Base-by-base conservation (phyloP, 2,113 vertebrate genomes). In the Larimichthys crocea region DNA sequence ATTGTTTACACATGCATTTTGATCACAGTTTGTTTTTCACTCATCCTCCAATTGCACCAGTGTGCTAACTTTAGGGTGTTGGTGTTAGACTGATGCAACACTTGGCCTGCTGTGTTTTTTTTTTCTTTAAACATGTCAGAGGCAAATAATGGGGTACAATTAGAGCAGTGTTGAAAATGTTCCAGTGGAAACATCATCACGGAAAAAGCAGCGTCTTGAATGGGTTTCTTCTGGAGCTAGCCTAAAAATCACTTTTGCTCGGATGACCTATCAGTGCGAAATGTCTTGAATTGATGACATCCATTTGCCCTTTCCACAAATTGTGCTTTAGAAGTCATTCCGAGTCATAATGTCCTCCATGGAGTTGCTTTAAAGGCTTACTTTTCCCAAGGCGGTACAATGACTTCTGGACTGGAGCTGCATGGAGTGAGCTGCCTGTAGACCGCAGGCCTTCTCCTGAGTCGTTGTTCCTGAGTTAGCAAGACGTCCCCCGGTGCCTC, bases 31-130 rank as follows among this genome's bases (percentile, higher is more conserved):
- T 74, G 57, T 48, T 29, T 75, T 76, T 66, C 24, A 53, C 64
- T 82, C 79, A 74, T 78, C 59, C 79, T 77, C 68, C 71, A 87
- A 80, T 85, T 79, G 90, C 86, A 70, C 63, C 76, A 83, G 75
- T 63, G 81, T 73, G 74, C 86, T 87, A 89, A 90, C 71, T 91
- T 86, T 74, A 83, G 86, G 76, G 63, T 74, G 75, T 88, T 87
- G 90, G 92, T 84, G 89, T 93, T 90, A 85, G 82, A 92, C 86
- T 92, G 89, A 92, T 90, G 90, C 84, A 93, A 92, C 91, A 82
- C 82, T 87, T 76, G 82, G 80, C 79, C 81, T 76, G 68, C 89
- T 88, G 86, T 83, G 76, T 79, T 75, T 26, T 79, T 75, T 83
- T 35, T 80, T 71, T 83, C 70, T 92, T 86, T 79, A 83, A 88